Evolutionary conservation across 2,888 invertebrate species (phyloP).

Genomic region (Macrophya annulata): DNA sequence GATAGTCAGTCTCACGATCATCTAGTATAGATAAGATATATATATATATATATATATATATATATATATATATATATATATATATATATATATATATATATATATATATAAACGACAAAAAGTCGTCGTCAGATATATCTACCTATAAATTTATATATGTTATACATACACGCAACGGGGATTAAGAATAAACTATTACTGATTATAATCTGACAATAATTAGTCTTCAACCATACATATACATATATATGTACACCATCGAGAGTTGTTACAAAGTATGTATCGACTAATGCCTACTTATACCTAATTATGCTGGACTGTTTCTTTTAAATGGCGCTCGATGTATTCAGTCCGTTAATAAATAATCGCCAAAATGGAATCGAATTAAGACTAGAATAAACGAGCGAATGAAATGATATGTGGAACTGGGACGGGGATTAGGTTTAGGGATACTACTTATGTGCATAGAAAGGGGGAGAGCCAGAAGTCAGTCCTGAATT

Average conservation of each 20-base stretch:
- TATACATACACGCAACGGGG: neutral
- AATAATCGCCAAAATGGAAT: too few relatives aligned
- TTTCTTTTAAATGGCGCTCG: too few relatives aligned
- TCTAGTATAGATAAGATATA: slow-evolving; percentile 6
- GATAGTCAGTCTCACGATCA: slow-evolving; percentile 32
- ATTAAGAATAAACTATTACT: neutral
- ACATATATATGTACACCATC: neutral
- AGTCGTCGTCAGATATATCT: neutral
- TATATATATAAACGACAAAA: slow-evolving; percentile 11
- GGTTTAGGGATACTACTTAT: neutral
- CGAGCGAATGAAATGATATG: neutral
- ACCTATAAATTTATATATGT: neutral
- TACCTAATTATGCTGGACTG: too few relatives aligned
- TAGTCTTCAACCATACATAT: neutral
- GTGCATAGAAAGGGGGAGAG: too few relatives aligned
- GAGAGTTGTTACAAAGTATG: too few relatives aligned
- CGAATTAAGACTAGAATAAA: too few relatives aligned
- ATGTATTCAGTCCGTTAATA: too few relatives aligned
- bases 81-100: too few relatives aligned
- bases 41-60: neutral
- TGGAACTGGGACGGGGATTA: neutral
- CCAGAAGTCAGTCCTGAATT: slow-evolving; percentile 53
- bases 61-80: neutral
- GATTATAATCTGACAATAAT: slow-evolving; percentile 22
- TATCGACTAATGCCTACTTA: too few relatives aligned